These are phyloP conservation scores for Zapornia atra DNA, from an alignment of 2,113 vertebrate species.

Conservation along the genomic window DNA sequence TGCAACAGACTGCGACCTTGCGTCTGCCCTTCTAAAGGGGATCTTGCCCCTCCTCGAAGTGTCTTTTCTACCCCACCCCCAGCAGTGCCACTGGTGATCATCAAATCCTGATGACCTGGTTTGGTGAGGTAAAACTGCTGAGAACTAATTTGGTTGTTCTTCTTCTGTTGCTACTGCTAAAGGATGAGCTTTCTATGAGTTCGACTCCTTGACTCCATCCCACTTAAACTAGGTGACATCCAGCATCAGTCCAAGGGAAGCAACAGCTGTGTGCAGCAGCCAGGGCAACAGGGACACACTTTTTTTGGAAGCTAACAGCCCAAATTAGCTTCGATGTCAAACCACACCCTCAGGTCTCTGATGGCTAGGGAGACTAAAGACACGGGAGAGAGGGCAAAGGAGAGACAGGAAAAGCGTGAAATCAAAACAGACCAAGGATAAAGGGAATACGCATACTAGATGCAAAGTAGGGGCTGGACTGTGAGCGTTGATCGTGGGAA, in stretches of 20 bases:
- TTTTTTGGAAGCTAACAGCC: not conserved
- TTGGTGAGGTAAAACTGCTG: not conserved
- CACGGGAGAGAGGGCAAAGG: not conserved
- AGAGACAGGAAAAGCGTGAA: constrained; percentile 32
- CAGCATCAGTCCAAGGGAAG: not conserved
- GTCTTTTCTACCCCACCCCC: not conserved
- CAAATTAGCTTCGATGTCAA: not conserved
- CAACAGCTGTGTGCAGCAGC: fast-evolving
- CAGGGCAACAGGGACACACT: not conserved
- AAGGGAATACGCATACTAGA: constrained; percentile 7
- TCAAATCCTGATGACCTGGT: not conserved
- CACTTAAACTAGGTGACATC: not conserved
- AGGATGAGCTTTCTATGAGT: not conserved
- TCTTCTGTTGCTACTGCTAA: not conserved
- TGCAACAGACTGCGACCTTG: not conserved
- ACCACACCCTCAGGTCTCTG: not conserved
- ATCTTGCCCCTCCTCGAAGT: not conserved
- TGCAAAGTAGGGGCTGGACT: constrained; percentile 64
- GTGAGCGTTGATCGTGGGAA: constrained; percentile 44
- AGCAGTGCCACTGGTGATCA: not conserved
- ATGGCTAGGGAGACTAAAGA: not conserved
- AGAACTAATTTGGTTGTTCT: not conserved
- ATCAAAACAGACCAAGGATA: constrained; percentile 47
- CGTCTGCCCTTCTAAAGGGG: not conserved
- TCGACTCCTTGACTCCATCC: not conserved